Conservation (phyloP, 2,797 vertebrate genomes). For the Lutra lutra region DNA sequence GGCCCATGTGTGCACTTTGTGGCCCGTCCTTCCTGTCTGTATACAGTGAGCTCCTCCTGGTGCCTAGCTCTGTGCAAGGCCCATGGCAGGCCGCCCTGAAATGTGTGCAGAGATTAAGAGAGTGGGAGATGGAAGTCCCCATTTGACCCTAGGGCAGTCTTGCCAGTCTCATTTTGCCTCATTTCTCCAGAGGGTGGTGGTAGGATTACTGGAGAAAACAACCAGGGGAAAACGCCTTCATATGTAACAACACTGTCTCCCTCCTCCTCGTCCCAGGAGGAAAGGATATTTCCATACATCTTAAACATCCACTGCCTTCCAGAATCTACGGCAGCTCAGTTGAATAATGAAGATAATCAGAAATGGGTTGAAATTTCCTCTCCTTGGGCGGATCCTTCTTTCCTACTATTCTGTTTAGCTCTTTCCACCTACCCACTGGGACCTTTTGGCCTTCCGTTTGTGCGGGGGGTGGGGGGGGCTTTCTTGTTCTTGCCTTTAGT, state of each 20-base stretch:
- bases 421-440: neutral
- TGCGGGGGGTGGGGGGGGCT: neutral
- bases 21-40: neutral
- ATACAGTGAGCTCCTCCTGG: neutral
- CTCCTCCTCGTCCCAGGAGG: slow-evolving; percentile 42
- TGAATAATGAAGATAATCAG: slow-evolving; percentile 70
- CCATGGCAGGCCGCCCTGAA: neutral
- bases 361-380: slow-evolving; percentile 60
- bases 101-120: neutral
- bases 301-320: slow-evolving; percentile 51
- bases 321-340: slow-evolving; percentile 49
- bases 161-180: neutral
- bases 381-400: slow-evolving; percentile 47
- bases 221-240: neutral
- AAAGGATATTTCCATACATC: slow-evolving; percentile 67
- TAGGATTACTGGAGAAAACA: slow-evolving; percentile 9
- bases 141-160: neutral
- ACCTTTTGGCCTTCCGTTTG: neutral
- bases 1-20: neutral
- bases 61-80: neutral
- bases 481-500: neutral
- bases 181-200: neutral
- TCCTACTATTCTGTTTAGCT: neutral
- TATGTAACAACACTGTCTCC: neutral
- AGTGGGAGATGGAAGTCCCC: neutral